A percentile compares a stretch with the other conserved stretches of the same genome.
These are phyloP conservation scores for Leptopilina drosophilae DNA, from an alignment of 2,888 invertebrate species.

Conservation along the genomic window DNA sequence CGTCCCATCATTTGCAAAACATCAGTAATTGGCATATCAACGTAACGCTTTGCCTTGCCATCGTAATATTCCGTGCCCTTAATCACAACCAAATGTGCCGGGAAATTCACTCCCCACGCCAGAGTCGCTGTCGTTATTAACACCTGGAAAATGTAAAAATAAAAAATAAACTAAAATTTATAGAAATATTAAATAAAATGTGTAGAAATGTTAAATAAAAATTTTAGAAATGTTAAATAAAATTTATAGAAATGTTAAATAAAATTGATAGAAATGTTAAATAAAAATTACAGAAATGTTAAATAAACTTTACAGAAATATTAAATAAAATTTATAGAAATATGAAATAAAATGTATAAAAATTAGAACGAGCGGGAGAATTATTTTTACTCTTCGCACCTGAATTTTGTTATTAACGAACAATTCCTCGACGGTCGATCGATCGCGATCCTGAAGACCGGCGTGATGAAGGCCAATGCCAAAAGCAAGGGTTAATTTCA, in stretches of 20 bases:
- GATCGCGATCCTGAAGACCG: conserved; percentile 94
- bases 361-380: too few species aligned
- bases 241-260: too few species aligned
- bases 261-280: too few species aligned
- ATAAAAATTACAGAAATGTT: too few species aligned
- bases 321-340: too few species aligned
- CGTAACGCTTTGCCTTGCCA: conserved; percentile 96
- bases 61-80: conserved; percentile 99
- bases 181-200: too few species aligned
- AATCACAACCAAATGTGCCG: conserved; percentile 98
- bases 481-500: conserved; percentile 95
- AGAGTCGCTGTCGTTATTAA: conserved; percentile 97
- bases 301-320: too few species aligned
- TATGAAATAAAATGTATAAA: too few species aligned
- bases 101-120: conserved; percentile 99
- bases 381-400: conserved; percentile 75
- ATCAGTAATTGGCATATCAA: conserved; percentile 99
- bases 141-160: conserved; percentile 79
- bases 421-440: conserved; percentile 93
- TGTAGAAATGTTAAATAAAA: too few species aligned
- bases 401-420: conserved; percentile 97
- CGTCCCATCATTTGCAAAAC: conserved; percentile 99
- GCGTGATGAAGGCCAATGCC: conserved; percentile 99
- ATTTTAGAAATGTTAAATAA: too few species aligned
- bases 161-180: too few species aligned